A percentile compares a stretch with the other conserved stretches of the same genome.
These are phyloP conservation scores for Hipparchia sbordonii DNA, from an alignment of 2,888 invertebrate species.

Conservation along the genomic window DNA sequence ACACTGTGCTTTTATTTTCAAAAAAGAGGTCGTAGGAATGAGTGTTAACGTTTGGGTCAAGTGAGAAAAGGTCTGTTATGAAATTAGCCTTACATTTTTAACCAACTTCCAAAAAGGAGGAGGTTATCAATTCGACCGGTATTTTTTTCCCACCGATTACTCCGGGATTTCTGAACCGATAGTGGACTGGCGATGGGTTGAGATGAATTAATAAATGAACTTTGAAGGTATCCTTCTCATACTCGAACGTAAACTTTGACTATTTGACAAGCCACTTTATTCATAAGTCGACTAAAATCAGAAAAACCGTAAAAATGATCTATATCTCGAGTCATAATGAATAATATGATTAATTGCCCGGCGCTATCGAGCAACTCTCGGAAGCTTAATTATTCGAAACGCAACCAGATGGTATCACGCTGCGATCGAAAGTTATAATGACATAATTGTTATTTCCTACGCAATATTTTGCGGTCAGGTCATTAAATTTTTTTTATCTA, in stretches of 20 bases:
- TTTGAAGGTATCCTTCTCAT: no score
- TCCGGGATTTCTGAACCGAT: no score
- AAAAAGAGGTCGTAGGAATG: no score
- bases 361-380: slow-evolving; percentile 33
- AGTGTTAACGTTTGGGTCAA: no score
- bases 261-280: not conserved
- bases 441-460: slow-evolving; percentile 19
- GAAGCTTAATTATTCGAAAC: slow-evolving; percentile 39
- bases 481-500: not conserved
- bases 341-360: slow-evolving; percentile 37
- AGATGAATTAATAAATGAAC: no score
- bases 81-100: no score
- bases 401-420: slow-evolving; percentile 30
- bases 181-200: no score
- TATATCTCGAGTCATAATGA: slow-evolving; percentile 28
- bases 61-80: no score
- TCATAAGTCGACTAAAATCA: not conserved
- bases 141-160: no score
- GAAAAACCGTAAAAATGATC: slow-evolving; percentile 25
- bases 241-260: not conserved
- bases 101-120: no score
- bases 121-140: no score
- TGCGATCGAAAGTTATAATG: slow-evolving; percentile 33
- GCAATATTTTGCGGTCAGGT: not conserved
- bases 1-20: no score